Evolutionary conservation across 2,113 vertebrate species (phyloP).

Genomic region (Psilopogon haemacephalus): DNA sequence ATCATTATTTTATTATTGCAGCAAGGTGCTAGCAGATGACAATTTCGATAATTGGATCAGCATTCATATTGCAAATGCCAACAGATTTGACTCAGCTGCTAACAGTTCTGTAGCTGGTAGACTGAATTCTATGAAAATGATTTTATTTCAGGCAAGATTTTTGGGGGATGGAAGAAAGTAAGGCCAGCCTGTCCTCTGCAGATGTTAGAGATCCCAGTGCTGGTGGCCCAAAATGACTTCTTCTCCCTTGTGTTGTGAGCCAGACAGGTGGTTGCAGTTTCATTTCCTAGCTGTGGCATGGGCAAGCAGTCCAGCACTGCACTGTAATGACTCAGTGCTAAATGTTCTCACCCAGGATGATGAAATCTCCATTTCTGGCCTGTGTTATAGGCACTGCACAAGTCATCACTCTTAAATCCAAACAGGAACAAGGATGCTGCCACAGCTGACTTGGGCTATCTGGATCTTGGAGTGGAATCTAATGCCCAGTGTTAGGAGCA

Average conservation of each 20-base stretch:
- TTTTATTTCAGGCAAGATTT: not conserved
- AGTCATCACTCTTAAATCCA: not conserved
- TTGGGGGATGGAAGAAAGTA: not conserved
- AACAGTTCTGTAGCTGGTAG: not conserved
- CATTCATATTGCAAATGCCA: not conserved
- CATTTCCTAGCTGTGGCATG: not conserved
- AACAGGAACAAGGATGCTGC: not conserved
- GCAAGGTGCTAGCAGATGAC: not conserved
- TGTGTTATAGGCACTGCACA: not conserved
- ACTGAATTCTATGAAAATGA: not conserved
- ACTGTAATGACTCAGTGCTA: not conserved
- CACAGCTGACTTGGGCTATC: not conserved
- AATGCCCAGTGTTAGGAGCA: not conserved
- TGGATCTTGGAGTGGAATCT: not conserved
- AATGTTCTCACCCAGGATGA: accelerated
- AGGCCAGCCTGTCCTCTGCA: not conserved
- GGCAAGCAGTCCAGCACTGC: not conserved
- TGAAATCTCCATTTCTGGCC: not conserved
- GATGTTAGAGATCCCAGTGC: not conserved
- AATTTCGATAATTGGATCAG: constrained; percentile 40
- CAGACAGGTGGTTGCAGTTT: not conserved
- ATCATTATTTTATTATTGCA: constrained; percentile 15
- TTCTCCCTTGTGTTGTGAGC: not conserved
- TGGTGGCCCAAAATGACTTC: not conserved
- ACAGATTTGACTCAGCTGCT: constrained; percentile 39